Conservation (phyloP, 2,113 vertebrate genomes). For the Galeopterus variegatus region DNA sequence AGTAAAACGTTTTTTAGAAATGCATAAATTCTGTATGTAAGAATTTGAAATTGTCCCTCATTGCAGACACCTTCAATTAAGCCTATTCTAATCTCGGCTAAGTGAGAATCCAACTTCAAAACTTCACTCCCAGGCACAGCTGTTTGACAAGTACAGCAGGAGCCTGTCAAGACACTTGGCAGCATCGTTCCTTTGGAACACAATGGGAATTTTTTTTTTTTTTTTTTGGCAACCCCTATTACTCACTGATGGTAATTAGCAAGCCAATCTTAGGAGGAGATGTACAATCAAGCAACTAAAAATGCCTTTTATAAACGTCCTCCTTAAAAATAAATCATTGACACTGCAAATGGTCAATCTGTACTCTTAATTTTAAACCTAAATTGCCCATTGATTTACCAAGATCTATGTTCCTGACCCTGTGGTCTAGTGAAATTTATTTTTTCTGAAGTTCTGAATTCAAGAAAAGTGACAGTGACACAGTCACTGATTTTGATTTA, state of each 20-base stretch:
- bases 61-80: conserved; percentile 62
- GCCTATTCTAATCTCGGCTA: conserved; percentile 71
- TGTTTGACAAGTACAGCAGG: conserved; percentile 57
- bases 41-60: conserved; percentile 42
- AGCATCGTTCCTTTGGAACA: conserved; percentile 49
- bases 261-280: conserved; percentile 73
- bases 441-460: conserved; percentile 71
- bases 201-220: not conserved
- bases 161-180: conserved; percentile 51
- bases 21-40: conserved; percentile 38
- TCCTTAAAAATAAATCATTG: conserved; percentile 70
- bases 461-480: conserved; percentile 45
- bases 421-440: conserved; percentile 67
- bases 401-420: conserved; percentile 57
- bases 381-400: conserved; percentile 65
- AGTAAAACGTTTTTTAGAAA: conserved; percentile 39
- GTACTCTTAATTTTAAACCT: conserved; percentile 77
- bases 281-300: conserved; percentile 51
- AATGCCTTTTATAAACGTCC: conserved; percentile 63
- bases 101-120: conserved; percentile 66
- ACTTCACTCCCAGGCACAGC: conserved; percentile 59
- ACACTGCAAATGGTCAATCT: conserved; percentile 64
- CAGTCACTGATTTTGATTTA: conserved; percentile 64
- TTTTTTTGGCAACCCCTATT: conserved; percentile 44
- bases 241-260: conserved; percentile 71